phyloP scores from a whole-genome alignment of 2,888 invertebrate species.

The Perdita meconis region DNA sequence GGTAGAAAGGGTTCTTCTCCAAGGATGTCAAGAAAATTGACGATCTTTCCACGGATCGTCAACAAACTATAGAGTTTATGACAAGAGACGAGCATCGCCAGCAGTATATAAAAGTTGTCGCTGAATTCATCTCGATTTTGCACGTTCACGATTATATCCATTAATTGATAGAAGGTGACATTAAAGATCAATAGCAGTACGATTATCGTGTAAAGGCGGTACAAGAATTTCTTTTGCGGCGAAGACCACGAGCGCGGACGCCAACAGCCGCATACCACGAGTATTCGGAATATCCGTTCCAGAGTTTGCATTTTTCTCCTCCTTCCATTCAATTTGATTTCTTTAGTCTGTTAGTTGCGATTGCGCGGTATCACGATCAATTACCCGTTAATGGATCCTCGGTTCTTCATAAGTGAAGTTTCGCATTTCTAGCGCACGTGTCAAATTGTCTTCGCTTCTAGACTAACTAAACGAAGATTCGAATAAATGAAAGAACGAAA shows the following conservation, averaged over 20 bases:
- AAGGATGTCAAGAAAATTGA: slow-evolving; percentile 13
- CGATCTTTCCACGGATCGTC: slow-evolving; percentile 31
- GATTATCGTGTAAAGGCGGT: slow-evolving; percentile 45
- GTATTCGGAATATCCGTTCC: slow-evolving; percentile 25
- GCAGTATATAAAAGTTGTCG: slow-evolving; percentile 61
- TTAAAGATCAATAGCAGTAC: slow-evolving; percentile 38
- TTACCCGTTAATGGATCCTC: too few species aligned
- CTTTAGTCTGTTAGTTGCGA: too few species aligned
- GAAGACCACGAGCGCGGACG: slow-evolving; percentile 52
- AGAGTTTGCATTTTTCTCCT: slow-evolving; percentile 41
- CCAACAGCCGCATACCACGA: slow-evolving; percentile 63
- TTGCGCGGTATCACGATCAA: too few species aligned
- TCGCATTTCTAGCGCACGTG: too few species aligned
- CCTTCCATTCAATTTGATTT: too few species aligned
- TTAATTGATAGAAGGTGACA: slow-evolving; percentile 44
- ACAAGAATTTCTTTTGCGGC: slow-evolving; percentile 48
- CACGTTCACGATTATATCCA: slow-evolving; percentile 57
- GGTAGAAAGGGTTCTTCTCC: slow-evolving; percentile 36
- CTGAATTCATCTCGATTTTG: slow-evolving; percentile 54
- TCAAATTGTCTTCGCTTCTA: too few species aligned
- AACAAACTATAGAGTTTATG: slow-evolving; percentile 60
- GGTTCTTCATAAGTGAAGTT: too few species aligned
- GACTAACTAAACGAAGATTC: too few species aligned
- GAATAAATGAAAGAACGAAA: not conserved
- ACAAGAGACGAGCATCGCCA: slow-evolving; percentile 50